Base-by-base conservation (phyloP, 1,140 invertebrate genomes). In the Drosophila obscura region DNA sequence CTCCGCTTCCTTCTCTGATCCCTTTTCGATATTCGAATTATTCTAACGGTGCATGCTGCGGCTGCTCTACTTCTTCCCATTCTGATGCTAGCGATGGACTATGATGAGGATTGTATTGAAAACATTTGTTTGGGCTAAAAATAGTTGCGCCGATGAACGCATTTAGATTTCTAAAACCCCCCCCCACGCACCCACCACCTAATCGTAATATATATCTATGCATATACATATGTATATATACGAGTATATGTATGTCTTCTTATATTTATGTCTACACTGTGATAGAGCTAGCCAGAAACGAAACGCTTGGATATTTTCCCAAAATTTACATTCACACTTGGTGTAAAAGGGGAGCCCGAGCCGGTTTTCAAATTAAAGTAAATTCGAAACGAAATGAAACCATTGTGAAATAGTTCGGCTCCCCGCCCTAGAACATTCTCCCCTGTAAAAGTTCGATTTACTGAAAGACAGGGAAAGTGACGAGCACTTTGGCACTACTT, bases 61-160 rank as follows among this genome's bases (percentile, higher is more conserved):
- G 31, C 41, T 68, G 63, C 63, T 39, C 51, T 66, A 48, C 16
- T 62, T 45, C 43, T 58, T 22, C 41, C 46, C 24, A 31, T 57
- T 31, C 53, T 9, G 15, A 7, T 53, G 9, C 31, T 41, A 19
- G 39, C 39, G 6, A 53, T 53, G 13, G 15, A 39, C 35, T 57
- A 39, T 49, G 35, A 22, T 19, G 62, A 75, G 68, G 65, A 87
- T 81, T 85, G 74, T 85, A 87, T 87, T 59, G 65, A 72, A 87
- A 85, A 81, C 71, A 72, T 87, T 87, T 87, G 82, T 87, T 87
- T 87, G 82, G 83, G 56, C 82, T 78, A 87, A 82, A 87, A 76
- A 88, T 87, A 87, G 73, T 68, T 60, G 55, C 67, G 51, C 59
- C 83, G 82, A 87, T 88, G 82, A 87, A 88, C 82, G 67, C 82